Conservation (phyloP, 2,113 vertebrate genomes). For the Cyphomyrus discorhynchus region DNA sequence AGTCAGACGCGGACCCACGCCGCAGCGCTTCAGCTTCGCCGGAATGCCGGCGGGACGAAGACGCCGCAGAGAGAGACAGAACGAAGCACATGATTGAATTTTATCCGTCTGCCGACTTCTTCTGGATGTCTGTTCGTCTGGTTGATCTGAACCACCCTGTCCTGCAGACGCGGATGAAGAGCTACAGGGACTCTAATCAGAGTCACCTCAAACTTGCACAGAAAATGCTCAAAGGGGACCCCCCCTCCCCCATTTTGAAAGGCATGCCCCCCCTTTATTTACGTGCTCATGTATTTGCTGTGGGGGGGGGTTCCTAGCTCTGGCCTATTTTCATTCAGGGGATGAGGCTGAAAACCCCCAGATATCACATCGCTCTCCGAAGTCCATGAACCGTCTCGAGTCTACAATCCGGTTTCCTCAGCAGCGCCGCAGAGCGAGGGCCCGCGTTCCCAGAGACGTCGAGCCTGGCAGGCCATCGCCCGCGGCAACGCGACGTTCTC, state of each 20-base stretch:
- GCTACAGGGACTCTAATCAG: neutral
- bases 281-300: neutral
- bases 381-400: neutral
- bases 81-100: neutral
- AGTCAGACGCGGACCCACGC: neutral
- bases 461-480: neutral
- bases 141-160: neutral
- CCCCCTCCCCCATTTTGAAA: neutral
- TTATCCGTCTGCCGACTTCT: neutral
- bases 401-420: neutral
- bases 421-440: neutral
- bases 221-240: neutral
- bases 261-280: neutral
- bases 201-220: neutral
- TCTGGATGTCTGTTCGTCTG: neutral
- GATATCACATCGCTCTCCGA: neutral
- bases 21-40: neutral
- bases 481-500: neutral
- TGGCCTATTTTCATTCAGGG: neutral
- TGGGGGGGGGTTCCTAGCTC: neutral
- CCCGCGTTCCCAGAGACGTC: neutral
- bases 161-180: neutral
- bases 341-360: neutral
- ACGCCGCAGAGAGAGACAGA: neutral
- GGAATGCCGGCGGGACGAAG: neutral